Evolutionary conservation across 2,888 invertebrate species (phyloP), one percentile per base, ranked within the genome.

Genomic region (Cancer borealis): DNA sequence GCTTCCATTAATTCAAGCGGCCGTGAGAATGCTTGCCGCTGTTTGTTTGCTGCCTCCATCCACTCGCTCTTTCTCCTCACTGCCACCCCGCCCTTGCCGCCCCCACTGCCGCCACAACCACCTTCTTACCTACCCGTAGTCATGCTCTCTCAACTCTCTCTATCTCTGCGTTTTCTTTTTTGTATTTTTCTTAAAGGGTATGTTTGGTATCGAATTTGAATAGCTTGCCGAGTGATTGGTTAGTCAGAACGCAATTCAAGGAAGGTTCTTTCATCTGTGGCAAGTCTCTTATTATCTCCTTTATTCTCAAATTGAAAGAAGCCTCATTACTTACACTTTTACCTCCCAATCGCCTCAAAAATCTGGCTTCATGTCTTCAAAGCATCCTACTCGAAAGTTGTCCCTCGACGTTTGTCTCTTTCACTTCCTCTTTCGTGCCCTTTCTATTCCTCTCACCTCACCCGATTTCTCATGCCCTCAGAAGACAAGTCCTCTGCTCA

Each of bases 1-100:
- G 79, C 12, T 30, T 79, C 79, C 79, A 79, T 79, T 79, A 79
- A 79, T 79, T 26, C 79, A 79, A 79, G 79, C 79, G 30, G 79
- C 79, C 30, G 79, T 79, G 79, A 79, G 79, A 79, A 79, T 79
- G 30, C 30, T 79, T 79, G 79, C 79, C 30, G n/a, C 30, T 79
- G 79, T 79, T 79, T 79, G 79, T 14, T 30, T 12, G 30, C 30
- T 30, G 79, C 79, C 79, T 79, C 79, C 79, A 12, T 79, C 79
- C 79, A 26, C 30, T 30, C 30, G 6, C 30, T 26, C 79, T 73
- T 3, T 26, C 79, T 3, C 26, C 30, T 8, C 30, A 8, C 79
- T 6, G 14, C 26, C 66, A 66, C 79, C 30, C 79, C 30, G 30
- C 79, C 30, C 8, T 30, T 30, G 8, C 79, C 30, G 6, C 26